Conservation (phyloP, 2,113 vertebrate species). For the zebrafish (Danio rerio) region DNA sequence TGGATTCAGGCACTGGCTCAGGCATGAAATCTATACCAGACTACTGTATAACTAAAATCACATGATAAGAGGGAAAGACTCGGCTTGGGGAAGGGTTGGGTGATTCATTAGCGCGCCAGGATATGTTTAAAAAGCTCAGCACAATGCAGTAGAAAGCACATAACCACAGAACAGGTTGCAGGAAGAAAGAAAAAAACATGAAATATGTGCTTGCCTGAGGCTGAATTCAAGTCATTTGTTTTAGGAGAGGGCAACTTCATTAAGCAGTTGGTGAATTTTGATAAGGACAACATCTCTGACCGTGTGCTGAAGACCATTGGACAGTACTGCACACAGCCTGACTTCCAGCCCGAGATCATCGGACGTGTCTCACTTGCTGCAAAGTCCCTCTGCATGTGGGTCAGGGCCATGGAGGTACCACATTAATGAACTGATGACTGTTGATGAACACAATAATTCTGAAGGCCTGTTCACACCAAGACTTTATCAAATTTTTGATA, state of each 20-base stretch:
- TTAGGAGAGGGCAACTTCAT: conserved; percentile 89
- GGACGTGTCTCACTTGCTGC: conserved; percentile 87
- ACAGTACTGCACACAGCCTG: conserved; percentile 81
- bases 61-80: conserved; percentile 14
- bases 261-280: conserved; percentile 86
- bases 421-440: not conserved
- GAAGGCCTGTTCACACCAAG: not conserved
- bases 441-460: not conserved
- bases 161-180: conserved; percentile 2
- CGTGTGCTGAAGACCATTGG: conserved; percentile 85
- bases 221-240: conserved; percentile 38
- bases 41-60: conserved; percentile 13
- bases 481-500: no score
- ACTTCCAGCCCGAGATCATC: conserved; percentile 88
- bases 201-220: conserved; percentile 24
- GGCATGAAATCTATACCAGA: conserved; percentile 36
- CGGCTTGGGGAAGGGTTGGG: not conserved
- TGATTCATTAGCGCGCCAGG: conserved; percentile 17
- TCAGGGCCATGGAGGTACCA: conserved; percentile 88
- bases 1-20: conserved; percentile 16
- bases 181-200: not conserved
- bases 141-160: conserved; percentile 13
- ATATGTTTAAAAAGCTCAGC: conserved; percentile 40
- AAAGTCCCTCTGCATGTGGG: conserved; percentile 93
- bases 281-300: conserved; percentile 89